Conservation (phyloP, 2,113 vertebrate genomes). For the Elachura formosa region DNA sequence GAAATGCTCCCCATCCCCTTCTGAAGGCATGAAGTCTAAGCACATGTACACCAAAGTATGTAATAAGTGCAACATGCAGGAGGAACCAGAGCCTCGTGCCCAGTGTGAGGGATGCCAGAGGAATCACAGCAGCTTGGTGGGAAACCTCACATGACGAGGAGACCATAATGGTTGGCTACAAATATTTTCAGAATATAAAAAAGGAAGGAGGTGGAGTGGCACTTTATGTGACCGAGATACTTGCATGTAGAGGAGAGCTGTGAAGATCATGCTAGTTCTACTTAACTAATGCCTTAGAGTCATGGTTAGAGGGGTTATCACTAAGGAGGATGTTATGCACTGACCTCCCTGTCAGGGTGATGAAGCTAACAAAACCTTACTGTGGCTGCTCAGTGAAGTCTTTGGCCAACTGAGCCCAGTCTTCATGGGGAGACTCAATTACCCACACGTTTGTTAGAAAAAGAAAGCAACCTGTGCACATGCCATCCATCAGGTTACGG, state of each 20-base stretch:
- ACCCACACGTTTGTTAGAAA: not conserved
- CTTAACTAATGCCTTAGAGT: not conserved
- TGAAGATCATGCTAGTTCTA: not conserved
- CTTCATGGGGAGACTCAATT: not conserved
- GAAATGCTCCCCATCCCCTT: not conserved
- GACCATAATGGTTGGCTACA: not conserved
- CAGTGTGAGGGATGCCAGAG: not conserved
- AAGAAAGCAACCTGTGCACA: accelerated
- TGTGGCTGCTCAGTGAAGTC: not conserved
- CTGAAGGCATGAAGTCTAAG: not conserved
- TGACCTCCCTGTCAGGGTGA: not conserved
- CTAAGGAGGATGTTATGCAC: not conserved
- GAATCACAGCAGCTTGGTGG: not conserved
- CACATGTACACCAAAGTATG: not conserved
- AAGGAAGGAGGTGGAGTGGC: not conserved
- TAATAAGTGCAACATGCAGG: not conserved
- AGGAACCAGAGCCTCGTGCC: not conserved
- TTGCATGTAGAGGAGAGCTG: not conserved
- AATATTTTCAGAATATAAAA: not conserved
- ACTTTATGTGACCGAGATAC: not conserved
- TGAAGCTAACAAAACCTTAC: not conserved
- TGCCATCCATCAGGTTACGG: not conserved
- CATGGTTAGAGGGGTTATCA: not conserved
- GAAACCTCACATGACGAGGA: not conserved
- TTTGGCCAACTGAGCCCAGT: not conserved